Conservation (phyloP, 1,140 invertebrate genomes). For the Caenorhabditis remanei region DNA sequence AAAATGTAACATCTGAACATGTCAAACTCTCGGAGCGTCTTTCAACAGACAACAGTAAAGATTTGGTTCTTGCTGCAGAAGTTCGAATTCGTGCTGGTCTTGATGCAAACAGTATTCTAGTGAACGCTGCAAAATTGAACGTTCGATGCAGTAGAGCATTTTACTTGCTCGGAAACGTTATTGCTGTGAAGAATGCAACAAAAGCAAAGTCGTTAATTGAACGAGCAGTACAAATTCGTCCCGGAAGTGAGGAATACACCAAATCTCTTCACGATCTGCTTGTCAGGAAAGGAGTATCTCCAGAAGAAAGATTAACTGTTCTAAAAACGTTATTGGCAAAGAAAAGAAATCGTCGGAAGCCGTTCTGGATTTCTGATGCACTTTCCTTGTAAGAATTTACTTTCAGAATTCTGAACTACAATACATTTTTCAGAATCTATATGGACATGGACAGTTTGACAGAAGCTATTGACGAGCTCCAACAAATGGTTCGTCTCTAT, state of each 20-base stretch:
- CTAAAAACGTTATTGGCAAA: background rate
- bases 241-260: background rate
- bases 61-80: slow-evolving; percentile 1
- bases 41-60: background rate
- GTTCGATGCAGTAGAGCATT: slow-evolving; percentile 31
- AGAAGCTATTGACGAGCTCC: slow-evolving; percentile 48
- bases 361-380: slow-evolving; percentile 22
- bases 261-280: background rate
- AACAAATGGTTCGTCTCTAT: slow-evolving; percentile 35
- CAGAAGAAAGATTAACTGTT: background rate
- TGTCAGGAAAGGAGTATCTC: background rate
- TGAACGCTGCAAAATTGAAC: slow-evolving; percentile 20
- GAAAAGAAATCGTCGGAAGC: background rate
- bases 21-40: background rate
- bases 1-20: background rate
- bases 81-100: slow-evolving; percentile 39
- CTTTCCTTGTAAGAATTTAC: background rate
- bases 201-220: slow-evolving; percentile 19
- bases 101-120: background rate
- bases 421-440: slow-evolving; percentile 41
- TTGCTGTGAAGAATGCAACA: background rate
- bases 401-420: background rate
- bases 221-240: slow-evolving; percentile 4
- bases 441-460: slow-evolving; percentile 7
- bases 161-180: background rate